Conservation (phyloP, 1,140 invertebrate species). For the Cylas formicarius region DNA sequence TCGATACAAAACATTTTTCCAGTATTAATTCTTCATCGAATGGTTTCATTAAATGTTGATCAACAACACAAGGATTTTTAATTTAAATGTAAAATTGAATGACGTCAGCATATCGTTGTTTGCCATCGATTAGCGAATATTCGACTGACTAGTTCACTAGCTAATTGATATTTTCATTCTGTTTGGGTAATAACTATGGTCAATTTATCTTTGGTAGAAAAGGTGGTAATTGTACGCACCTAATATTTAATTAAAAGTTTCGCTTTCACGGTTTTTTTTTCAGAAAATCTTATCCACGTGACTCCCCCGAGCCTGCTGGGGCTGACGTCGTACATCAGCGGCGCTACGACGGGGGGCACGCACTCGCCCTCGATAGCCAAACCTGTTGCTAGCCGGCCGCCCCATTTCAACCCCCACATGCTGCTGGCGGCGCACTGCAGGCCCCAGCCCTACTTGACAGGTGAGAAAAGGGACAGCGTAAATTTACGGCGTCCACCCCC, state of each 20-base stretch:
- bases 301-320: constrained; percentile 38
- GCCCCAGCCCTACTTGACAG: constrained; percentile 49
- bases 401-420: constrained; percentile 46
- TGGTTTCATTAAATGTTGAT: too few relatives aligned
- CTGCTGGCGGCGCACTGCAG: constrained; percentile 47
- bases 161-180: constrained; percentile 7
- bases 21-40: too few relatives aligned
- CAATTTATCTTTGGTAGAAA: constrained; percentile 5
- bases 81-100: too few relatives aligned
- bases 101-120: too few relatives aligned
- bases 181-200: neutral
- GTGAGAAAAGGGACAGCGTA: too few relatives aligned
- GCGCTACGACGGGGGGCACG: constrained; percentile 8
- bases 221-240: neutral
- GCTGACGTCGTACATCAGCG: constrained; percentile 36
- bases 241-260: too few relatives aligned
- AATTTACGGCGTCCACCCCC: too few relatives aligned
- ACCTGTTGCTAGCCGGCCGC: constrained; percentile 47
- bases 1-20: too few relatives aligned
- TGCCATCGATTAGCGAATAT: too few relatives aligned
- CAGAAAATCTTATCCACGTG: constrained; percentile 39
- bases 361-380: constrained; percentile 45
- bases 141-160: too few relatives aligned
- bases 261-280: constrained; percentile 15
- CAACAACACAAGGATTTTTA: too few relatives aligned